Evolutionary conservation across 2,888 invertebrate species (phyloP).

Genomic region (Mythimna loreyi): DNA sequence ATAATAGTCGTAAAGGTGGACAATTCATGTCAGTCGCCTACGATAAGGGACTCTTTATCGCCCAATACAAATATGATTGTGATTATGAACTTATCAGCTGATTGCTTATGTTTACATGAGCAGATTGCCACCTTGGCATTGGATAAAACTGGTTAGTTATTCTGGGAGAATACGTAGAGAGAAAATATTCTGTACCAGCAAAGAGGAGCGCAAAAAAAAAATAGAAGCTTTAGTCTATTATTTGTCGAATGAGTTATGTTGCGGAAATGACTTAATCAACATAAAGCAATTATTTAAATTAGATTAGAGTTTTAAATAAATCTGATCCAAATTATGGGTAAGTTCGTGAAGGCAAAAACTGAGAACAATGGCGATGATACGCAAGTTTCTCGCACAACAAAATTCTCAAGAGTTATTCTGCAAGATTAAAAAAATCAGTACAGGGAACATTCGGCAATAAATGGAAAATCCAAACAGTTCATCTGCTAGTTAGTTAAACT

Average conservation of each 20-base stretch:
- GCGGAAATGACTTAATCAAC: slow-evolving; percentile 9
- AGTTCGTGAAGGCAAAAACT: slow-evolving; percentile 59
- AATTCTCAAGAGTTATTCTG: slow-evolving; percentile 57
- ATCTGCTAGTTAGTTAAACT: slow-evolving; percentile 32
- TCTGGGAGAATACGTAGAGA: neutral
- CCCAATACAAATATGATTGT: slow-evolving; percentile 30
- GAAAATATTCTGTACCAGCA: neutral
- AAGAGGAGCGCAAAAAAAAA: slow-evolving; percentile 7
- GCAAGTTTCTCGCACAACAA: slow-evolving; percentile 51
- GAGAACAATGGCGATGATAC: slow-evolving; percentile 63
- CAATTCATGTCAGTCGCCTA: slow-evolving; percentile 9
- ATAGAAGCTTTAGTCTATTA: neutral
- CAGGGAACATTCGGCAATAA: neutral
- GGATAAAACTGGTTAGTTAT: slow-evolving; percentile 8
- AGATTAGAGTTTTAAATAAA: slow-evolving; percentile 45
- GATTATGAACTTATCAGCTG: slow-evolving; percentile 42
- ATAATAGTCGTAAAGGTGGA: neutral
- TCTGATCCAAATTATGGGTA: slow-evolving; percentile 50
- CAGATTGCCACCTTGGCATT: slow-evolving; percentile 42
- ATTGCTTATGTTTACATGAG: slow-evolving; percentile 16
- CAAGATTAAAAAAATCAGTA: slow-evolving; percentile 8
- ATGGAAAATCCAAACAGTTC: slow-evolving; percentile 7
- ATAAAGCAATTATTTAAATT: slow-evolving; percentile 41
- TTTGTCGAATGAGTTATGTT: slow-evolving; percentile 21
- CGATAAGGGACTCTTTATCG: slow-evolving; percentile 36